Base-by-base conservation (phyloP, 2,113 vertebrate genomes). In the Pristiophorus japonicus region DNA sequence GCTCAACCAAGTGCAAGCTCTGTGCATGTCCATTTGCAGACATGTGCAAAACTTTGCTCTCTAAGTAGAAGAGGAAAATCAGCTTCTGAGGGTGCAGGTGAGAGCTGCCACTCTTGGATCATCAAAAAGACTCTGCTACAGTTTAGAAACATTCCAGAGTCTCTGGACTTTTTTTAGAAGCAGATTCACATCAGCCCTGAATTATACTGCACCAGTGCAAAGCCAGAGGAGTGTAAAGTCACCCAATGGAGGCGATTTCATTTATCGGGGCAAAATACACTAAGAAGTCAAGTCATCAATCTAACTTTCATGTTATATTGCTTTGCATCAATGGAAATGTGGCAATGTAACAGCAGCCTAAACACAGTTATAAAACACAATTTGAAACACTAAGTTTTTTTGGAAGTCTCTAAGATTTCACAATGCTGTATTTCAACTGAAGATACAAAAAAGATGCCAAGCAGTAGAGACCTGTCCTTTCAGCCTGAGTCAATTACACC, bases 401-500 rank as follows among this genome's bases (percentile, higher is more conserved):
- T 34, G 45, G 51, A 90, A 90, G 51, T 45, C 20, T 62, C 55
- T 94, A 45, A 66, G 18, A 70, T 94, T 94, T 94, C 66, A 94
- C 22, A 73, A 70, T 63, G 7, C 88, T 65, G 51, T 51, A 94
- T 73, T 73, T 70, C 66, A 94, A 73, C 14, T 70, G 42, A 94
- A 94, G 65, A 94, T 94, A 66, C 38, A 94, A 70, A 94, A 94
- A 94, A 67, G 65, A 94, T 73, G 66, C 66, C 93, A 94, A 94
- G 66, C 93, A 94, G 66, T 73, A 47, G 42, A 94, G 45, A 51
- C 93, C 93, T 94, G 93, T 94, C 66, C 66, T 94, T 94, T 94
- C 93, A 94, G 66, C 24, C 93, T 6, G 45, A 94, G 66, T 67
- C 93, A 94, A 94, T 94, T 94, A 94, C 65, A 94, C 45, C 47